Base-by-base conservation (phyloP, 2,888 invertebrate species). In the Trichogramma dendrolimi region DNA sequence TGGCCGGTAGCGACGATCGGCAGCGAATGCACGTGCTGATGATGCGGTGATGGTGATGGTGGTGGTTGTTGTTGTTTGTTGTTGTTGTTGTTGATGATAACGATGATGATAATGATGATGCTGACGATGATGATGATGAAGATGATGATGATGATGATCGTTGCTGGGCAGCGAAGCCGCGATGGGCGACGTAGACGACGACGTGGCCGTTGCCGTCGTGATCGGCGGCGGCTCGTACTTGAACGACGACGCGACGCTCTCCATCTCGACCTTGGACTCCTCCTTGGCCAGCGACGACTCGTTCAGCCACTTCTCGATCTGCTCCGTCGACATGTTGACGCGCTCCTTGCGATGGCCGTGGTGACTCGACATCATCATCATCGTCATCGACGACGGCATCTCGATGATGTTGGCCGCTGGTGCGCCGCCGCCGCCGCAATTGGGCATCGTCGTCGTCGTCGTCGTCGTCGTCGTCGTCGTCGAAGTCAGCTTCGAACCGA, bases 251-350 rank as follows among this genome's bases (percentile, higher is more conserved):
- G 27, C 27, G 4, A 74, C 70, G 6, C 68, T 72, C 7, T 78
- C 79, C 69, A 73, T 71, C 54, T 78, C 79, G 2, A 73, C 67
- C 56, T 78, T 78, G 60, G 75, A 75, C 8, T 73, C 73, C 60
- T 78, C 77, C 40, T 82, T 83, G 61, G 83, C 83, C 7, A 82
- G 77, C 2, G 82, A 83, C 67, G 83, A 83, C 67, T 84, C 84
- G 61, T 81, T 81, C 5, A 84, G 69, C 87, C 87, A 87, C 69
- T 87, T 86, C 67, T 87, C 86, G 50, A 87, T 87, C 74, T 86
- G 86, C 70, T 87, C 87, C 46, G 84, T 86, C 0, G 87, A 86
- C 87, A 87, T 86, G 70, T 87, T 87, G 0, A 87, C 86, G 71
- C 86, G 85, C 14, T 84, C 85, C 72, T 86, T 83, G 39, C 83